Evolutionary conservation across 2,888 invertebrate genomes (phyloP).

Genomic region (Lydus trimaculatus): DNA sequence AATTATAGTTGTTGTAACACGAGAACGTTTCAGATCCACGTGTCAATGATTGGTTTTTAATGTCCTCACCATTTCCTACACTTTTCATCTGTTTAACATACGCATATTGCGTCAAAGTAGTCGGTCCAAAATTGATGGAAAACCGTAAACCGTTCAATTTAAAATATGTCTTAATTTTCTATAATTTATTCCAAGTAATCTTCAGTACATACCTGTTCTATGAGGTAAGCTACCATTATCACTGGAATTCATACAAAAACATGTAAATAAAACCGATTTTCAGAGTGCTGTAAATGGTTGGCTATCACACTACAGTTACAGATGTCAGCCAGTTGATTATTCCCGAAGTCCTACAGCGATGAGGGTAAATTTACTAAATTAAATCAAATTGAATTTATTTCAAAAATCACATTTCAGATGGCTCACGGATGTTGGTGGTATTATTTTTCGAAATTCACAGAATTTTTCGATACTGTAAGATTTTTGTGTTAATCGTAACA

Average conservation of each 20-base stretch:
- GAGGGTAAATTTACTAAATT: constrained; percentile 64
- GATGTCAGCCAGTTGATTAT: constrained; percentile 85
- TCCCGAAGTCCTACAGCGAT: constrained; percentile 71
- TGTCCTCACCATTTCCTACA: constrained; percentile 89
- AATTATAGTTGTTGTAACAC: no score
- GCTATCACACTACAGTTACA: constrained; percentile 74
- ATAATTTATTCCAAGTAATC: constrained; percentile 89
- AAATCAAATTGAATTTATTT: constrained; percentile 17
- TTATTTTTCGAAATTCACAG: constrained; percentile 96
- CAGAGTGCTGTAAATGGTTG: constrained; percentile 71
- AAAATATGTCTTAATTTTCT: constrained; percentile 78
- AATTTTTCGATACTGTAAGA: constrained; percentile 92
- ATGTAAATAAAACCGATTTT: constrained; percentile 36
- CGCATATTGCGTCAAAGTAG: constrained; percentile 80
- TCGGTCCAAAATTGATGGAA: constrained; percentile 89
- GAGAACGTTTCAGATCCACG: constrained; percentile 89
- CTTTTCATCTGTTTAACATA: constrained; percentile 82
- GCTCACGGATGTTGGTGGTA: constrained; percentile 96
- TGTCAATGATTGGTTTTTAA: constrained; percentile 88
- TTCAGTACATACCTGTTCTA: constrained; percentile 92
- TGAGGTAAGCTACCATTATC: constrained; percentile 84
- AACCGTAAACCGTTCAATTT: constrained; percentile 88
- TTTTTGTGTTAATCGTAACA: no score
- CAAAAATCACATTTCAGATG: constrained; percentile 69
- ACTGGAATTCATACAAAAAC: no score